phyloP scores from a whole-genome alignment of 1,140 invertebrate genomes.

The Triops cancriformis region DNA sequence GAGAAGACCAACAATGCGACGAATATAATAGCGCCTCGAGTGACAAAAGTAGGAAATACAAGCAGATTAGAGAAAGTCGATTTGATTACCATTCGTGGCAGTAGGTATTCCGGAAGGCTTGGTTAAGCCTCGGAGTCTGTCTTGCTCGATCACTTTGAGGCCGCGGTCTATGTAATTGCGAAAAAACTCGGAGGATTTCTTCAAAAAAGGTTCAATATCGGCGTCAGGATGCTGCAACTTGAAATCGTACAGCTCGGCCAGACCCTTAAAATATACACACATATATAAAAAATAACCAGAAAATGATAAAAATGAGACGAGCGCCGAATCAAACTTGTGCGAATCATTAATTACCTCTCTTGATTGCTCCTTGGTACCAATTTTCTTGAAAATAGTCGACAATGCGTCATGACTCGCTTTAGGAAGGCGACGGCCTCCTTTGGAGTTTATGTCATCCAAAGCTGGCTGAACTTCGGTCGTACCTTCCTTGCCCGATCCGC shows the following conservation, averaged over 20 bases:
- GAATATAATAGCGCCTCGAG: too few relatives aligned
- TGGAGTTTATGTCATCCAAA: constrained; percentile 9
- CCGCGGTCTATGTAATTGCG: constrained; percentile 85
- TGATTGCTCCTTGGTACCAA: constrained; percentile 78
- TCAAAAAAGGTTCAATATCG: constrained; percentile 80
- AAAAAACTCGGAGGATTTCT: constrained; percentile 81
- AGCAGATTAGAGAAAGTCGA: not conserved
- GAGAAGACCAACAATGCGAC: too few relatives aligned
- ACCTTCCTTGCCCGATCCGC: not conserved
- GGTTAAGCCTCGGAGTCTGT: constrained; percentile 33
- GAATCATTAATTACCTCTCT: constrained; percentile 50
- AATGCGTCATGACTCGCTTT: constrained; percentile 71
- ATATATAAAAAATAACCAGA: too few relatives aligned
- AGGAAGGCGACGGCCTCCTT: constrained; percentile 46
- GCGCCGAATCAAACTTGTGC: not conserved
- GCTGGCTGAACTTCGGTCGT: not conserved
- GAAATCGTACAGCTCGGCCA: constrained; percentile 81
- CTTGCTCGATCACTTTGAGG: constrained; percentile 63
- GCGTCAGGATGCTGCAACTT: constrained; percentile 81
- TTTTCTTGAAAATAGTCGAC: constrained; percentile 83
- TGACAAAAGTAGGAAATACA: too few relatives aligned
- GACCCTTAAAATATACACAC: too few relatives aligned
- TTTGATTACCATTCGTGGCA: constrained; percentile 13
- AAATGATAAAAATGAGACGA: too few relatives aligned
- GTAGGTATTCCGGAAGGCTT: not conserved